Percentiles rank a stretch among this genome's conserved stretches.
Evolutionary conservation across 2,113 vertebrate species (phyloP).

Genomic region (Romanogobio albipinnatus): DNA sequence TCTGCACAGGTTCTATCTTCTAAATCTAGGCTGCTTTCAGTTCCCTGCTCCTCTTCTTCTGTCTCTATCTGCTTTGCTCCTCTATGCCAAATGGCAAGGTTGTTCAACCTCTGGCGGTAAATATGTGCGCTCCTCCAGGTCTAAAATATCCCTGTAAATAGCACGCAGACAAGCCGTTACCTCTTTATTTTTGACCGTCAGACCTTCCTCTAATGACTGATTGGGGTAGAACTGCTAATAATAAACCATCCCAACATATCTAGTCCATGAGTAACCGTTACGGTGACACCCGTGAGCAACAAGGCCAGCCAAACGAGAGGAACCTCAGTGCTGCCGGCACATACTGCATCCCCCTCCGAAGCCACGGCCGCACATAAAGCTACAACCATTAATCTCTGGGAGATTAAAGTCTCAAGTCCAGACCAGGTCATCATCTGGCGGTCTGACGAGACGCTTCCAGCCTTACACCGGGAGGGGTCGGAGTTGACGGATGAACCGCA

Average conservation of each 20-base stretch:
- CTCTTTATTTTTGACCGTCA: constrained; percentile 87
- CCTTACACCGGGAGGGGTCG: constrained; percentile 60
- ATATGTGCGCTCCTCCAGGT: constrained; percentile 72
- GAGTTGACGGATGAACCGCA: constrained; percentile 66
- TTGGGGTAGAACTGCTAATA: constrained; percentile 78
- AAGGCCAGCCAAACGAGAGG: constrained; percentile 72
- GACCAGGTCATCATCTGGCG: constrained; percentile 68
- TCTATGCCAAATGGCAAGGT: constrained; percentile 73
- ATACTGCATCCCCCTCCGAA: constrained; percentile 45
- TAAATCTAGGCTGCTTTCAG: background rate
- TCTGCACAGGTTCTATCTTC: background rate
- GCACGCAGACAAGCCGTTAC: constrained; percentile 71
- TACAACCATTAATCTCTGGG: constrained; percentile 76
- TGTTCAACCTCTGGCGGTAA: constrained; percentile 71
- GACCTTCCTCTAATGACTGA: constrained; percentile 81
- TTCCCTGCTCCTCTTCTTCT: background rate
- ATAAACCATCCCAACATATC: constrained; percentile 81
- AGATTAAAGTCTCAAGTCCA: constrained; percentile 75
- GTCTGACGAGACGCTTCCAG: constrained; percentile 58
- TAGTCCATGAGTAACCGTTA: constrained; percentile 82
- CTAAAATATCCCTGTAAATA: constrained; percentile 78
- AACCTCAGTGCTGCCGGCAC: constrained; percentile 62
- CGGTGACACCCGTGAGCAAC: constrained; percentile 68
- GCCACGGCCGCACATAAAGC: constrained; percentile 53
- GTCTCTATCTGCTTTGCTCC: constrained; percentile 47